Base-by-base conservation (phyloP, 37 sponge, comb jelly and placozoan species). In the Axinella damicornis region DNA sequence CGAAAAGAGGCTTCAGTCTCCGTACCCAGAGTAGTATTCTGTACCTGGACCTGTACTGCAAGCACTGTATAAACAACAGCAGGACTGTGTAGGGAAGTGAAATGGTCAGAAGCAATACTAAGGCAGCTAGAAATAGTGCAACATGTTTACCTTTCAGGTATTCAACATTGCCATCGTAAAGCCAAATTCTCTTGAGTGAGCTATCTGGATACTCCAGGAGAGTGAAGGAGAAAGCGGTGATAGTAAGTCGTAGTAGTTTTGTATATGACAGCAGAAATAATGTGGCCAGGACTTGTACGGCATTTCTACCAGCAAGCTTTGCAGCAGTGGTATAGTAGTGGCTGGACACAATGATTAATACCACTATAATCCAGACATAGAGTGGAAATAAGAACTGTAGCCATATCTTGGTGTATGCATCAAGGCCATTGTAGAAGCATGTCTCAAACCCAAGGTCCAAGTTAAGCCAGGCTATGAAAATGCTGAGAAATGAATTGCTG, bases 381-480 rank as follows among this genome's bases (percentile, higher is more conserved):
- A 75, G 22, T 27, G 84, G 84, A 22, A 72, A 52, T 27, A 25
- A 0, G 30, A 53, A 73, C 18, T 71, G 53, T 27, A 59, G 18
- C 53, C 60, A 61, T 1, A 37, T 66, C 25, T 40, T 36, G 0
- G 65, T 57, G 65, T 61, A 84, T 14, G 35, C 65, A 54, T 84
- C 76, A 58, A 84, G 60, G 54, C 84, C 76, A 66, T 46, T 30
- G 32, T 75, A 75, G 24, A 84, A 28, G 57, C 84, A 84, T 28
- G 58, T 66, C 56, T 62, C 58, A 31, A 67, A 2, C 53, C 61
- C 76, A 0, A 83, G 0, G 36, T 33, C 38, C n/a, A 75, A 56
- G 37, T 53, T 84, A 9, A 65, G 53, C 69, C 55, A 83, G 0
- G 83, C 73, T 27, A 83, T 25, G 38, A 81, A 69, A 4, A 41